Base-by-base conservation (phyloP, 2,113 vertebrate genomes). In the Triplophysa dalaica region DNA sequence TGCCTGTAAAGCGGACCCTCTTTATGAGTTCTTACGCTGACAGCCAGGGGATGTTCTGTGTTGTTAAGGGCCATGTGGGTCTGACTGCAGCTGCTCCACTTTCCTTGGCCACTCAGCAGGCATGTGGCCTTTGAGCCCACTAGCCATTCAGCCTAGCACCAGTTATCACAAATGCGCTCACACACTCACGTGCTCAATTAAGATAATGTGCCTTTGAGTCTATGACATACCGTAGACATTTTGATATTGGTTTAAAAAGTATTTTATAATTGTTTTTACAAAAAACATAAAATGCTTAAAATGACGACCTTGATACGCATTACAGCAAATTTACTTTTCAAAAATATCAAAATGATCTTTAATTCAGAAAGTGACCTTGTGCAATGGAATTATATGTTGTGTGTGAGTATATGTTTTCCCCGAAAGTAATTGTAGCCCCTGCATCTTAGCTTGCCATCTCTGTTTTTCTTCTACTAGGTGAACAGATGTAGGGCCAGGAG, bases 401-500 rank as follows among this genome's bases (percentile, higher is more conserved):
- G 77, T 61, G 9, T 72, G 26, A 79, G 48, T 64, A 75, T 68
- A 67, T 75, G 56, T 70, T 1, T 62, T 87, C 33, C 80, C 72
- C 60, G 21, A 19, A 16, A 33, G 33, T 52, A 62, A 68, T 52
- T 65, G 67, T 56, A 82, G 86, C 67, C 87, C 43, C 22, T 50
- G 24, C 29, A 62, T 70, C 70, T 70, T 41, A 52, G 58, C 76
- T 70, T 77, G 66, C 52, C 64, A 77, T 86, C 81, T 65, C 48
- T 26, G 58, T 80, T 76, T 74, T 86, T 80, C 85, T 84, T 84
- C 82, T 89, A 85, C 76, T 81, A 8, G 61, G 82, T 52, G 82
- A 86, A 86, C 91, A 92, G 91, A 91, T 92, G 89, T 91, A 91
- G 80, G 85, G 89, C 80, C 85, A 87, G 89, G 88, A 84, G 88